These are phyloP conservation scores for Podargus strigoides DNA, from an alignment of 2,797 vertebrate species.

Conservation along the genomic window DNA sequence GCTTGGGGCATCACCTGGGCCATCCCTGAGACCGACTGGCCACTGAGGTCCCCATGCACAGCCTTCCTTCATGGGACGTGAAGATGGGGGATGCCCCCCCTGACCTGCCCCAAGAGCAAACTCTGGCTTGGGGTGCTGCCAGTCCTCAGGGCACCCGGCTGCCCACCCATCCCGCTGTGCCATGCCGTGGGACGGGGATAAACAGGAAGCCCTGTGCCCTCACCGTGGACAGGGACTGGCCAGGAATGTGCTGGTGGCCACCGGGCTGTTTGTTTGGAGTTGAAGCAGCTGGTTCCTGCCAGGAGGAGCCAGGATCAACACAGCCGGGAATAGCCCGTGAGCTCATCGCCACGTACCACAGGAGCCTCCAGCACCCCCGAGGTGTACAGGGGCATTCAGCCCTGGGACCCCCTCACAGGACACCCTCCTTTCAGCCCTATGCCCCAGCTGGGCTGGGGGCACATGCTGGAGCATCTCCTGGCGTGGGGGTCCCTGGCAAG, in stretches of 20 bases:
- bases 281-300: conserved; percentile 56
- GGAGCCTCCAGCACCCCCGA: not conserved
- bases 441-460: not conserved
- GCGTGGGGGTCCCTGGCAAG: not conserved
- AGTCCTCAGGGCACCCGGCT: not conserved
- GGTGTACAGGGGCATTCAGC: not conserved
- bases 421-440: not conserved
- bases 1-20: not conserved
- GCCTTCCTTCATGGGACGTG: accelerated
- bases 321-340: conserved; percentile 54
- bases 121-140: not conserved
- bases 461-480: not conserved
- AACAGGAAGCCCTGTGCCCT: conserved; percentile 59
- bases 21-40: not conserved
- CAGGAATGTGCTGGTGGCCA: conserved; percentile 64
- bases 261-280: conserved; percentile 58
- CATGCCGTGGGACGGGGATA: not conserved
- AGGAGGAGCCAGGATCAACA: conserved; percentile 59
- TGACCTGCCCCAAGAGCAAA: not conserved
- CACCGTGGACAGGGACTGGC: not conserved
- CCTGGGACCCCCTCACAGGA: not conserved
- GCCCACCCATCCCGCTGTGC: not conserved
- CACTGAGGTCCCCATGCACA: not conserved
- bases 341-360: conserved; percentile 36
- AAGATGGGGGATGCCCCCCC: not conserved